A percentile compares a stretch with the other conserved stretches of the same genome.
phyloP scores from a whole-genome alignment of 2,797 vertebrate species.

The Mareca strepera region DNA sequence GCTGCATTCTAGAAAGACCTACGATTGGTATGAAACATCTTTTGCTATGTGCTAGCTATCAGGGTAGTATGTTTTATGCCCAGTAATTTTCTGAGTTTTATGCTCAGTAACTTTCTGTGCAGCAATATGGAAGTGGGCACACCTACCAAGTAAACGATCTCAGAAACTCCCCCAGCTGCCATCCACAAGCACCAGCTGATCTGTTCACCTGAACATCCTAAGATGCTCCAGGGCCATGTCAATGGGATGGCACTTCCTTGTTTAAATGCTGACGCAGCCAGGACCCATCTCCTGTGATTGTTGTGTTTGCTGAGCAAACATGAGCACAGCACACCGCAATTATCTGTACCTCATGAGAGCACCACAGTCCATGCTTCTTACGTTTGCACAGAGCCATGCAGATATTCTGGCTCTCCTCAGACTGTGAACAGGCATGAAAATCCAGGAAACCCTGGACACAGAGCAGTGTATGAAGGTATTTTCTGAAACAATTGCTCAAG shows the following conservation, averaged over 20 bases:
- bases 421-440: background rate
- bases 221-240: background rate
- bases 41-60: background rate
- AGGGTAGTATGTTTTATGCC: background rate
- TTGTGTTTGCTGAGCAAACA: background rate
- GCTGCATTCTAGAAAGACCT: background rate
- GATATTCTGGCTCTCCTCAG: background rate
- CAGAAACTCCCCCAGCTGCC: too few relatives aligned
- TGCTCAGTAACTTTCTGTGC: background rate
- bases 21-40: fast-evolving
- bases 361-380: background rate
- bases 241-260: background rate
- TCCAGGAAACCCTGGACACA: background rate
- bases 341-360: background rate
- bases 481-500: background rate
- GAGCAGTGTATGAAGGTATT: background rate
- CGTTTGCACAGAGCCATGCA: background rate
- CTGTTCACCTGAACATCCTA: background rate
- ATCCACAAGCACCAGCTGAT: background rate
- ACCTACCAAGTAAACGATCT: too few relatives aligned
- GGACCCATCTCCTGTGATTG: background rate
- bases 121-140: too few relatives aligned
- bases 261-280: fast-evolving
- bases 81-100: background rate
- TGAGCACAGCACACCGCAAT: background rate